Conservation (phyloP, 2,113 vertebrate species). For the Sylvietta virens region DNA sequence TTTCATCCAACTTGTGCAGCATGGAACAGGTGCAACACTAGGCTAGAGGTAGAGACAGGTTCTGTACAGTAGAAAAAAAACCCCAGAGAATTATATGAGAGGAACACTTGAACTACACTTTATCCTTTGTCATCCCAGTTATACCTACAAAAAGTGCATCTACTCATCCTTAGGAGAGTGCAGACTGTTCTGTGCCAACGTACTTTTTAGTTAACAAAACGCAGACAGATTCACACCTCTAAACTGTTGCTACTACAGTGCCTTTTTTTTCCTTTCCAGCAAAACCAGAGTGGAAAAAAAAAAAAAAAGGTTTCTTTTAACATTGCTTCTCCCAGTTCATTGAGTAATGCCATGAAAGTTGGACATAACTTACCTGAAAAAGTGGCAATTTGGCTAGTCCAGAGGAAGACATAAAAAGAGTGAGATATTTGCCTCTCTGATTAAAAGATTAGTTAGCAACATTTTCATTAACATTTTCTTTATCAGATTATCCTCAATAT, state of each 20-base stretch:
- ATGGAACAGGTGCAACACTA: accelerated
- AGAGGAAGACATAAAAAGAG: not conserved
- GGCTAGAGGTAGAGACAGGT: accelerated
- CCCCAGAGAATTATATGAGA: not conserved
- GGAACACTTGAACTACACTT: not conserved
- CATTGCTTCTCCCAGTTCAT: not conserved
- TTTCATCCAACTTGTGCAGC: not conserved
- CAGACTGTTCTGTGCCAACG: accelerated
- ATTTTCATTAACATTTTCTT: not conserved
- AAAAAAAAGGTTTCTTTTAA: not conserved
- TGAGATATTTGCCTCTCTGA: not conserved
- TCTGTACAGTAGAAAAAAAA: not conserved
- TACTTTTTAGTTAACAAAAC: not conserved
- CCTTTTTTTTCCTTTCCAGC: not conserved
- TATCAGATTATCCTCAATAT: not conserved
- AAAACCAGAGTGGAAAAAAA: not conserved
- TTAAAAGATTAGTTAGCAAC: not conserved
- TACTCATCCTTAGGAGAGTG: not conserved
- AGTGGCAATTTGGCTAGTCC: not conserved
- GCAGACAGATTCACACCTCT: not conserved
- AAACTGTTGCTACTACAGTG: not conserved
- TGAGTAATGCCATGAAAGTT: accelerated
- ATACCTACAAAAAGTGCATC: not conserved
- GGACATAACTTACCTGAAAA: not conserved
- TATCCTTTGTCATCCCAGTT: not conserved